These are phyloP conservation scores for Pocillopora meandrina DNA, from an alignment of 92 coral and sea anemone genomes.

Conservation along the genomic window DNA sequence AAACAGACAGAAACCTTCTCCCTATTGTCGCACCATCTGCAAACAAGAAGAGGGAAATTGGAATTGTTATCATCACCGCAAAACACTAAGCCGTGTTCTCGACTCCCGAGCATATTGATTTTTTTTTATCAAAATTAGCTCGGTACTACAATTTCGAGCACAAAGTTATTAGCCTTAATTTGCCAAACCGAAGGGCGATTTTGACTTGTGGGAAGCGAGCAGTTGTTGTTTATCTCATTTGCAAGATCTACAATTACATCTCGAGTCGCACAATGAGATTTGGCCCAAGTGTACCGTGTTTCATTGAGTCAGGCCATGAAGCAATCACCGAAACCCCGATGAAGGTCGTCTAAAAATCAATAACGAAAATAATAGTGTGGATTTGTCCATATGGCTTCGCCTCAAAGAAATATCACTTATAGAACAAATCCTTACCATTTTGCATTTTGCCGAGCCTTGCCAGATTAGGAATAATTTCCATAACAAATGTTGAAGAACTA, in stretches of 20 bases:
- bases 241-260: conserved; percentile 74
- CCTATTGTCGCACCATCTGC: conserved; percentile 26
- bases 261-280: conserved; percentile 55
- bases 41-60: not conserved
- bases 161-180: conserved; percentile 67
- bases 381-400: not conserved
- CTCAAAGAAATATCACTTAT: not conserved
- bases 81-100: conserved; percentile 15
- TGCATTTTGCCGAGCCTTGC: conserved; percentile 22
- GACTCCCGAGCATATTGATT: not conserved
- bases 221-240: conserved; percentile 78
- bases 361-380: not conserved
- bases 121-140: conserved; percentile 69
- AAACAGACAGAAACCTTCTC: conserved; percentile 13
- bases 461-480: conserved; percentile 66
- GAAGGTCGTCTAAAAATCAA: conserved; percentile 8
- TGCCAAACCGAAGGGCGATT: conserved; percentile 67
- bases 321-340: conserved; percentile 2
- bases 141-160: conserved; percentile 66
- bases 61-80: conserved; percentile 24
- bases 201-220: conserved; percentile 78
- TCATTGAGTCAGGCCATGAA: not conserved
- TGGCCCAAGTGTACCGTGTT: conserved; percentile 45
- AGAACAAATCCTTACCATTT: conserved; percentile 7
- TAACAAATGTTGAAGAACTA: conserved; percentile 74